Evolutionary conservation across 1,140 invertebrate genomes (phyloP).

Genomic region (Trichomalopsis sarcophagae): DNA sequence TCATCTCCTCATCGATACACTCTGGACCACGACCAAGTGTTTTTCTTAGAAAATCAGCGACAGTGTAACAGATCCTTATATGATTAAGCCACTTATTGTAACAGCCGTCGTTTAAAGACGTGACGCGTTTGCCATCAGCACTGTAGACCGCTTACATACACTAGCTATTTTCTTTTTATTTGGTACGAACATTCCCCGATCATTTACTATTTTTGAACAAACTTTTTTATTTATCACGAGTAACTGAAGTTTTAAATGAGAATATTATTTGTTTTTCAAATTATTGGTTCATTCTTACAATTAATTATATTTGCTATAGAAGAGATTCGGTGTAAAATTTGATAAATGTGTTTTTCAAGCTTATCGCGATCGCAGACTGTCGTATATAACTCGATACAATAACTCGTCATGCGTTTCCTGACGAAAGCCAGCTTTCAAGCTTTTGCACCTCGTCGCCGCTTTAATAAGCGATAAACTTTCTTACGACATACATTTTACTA

Average conservation of each 20-base stretch:
- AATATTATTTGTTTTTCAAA: constrained; percentile 16
- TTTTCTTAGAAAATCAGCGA: constrained; percentile 60
- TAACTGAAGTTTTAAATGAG: neutral
- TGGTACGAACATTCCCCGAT: constrained; percentile 34
- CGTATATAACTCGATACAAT: neutral
- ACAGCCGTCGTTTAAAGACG: constrained; percentile 60
- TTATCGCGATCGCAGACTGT: neutral
- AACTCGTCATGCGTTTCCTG: constrained; percentile 49
- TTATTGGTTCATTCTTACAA: constrained; percentile 9
- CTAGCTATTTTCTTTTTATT: constrained; percentile 60
- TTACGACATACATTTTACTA: constrained; percentile 55
- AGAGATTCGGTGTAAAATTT: neutral
- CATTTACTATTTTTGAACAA: constrained; percentile 12
- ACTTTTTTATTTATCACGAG: neutral
- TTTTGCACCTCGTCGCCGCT: constrained; percentile 71
- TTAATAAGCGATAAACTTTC: constrained; percentile 58
- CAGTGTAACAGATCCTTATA: constrained; percentile 58
- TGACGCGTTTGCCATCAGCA: constrained; percentile 65
- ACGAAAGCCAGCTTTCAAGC: constrained; percentile 67
- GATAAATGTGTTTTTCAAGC: neutral
- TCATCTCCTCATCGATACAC: constrained; percentile 65
- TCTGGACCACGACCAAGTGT: constrained; percentile 63
- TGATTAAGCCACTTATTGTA: constrained; percentile 50
- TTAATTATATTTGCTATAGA: constrained; percentile 8
- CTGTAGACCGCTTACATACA: constrained; percentile 68